phyloP scores from a whole-genome alignment of 1,140 invertebrate species.

The Lasioglossum albipes region DNA sequence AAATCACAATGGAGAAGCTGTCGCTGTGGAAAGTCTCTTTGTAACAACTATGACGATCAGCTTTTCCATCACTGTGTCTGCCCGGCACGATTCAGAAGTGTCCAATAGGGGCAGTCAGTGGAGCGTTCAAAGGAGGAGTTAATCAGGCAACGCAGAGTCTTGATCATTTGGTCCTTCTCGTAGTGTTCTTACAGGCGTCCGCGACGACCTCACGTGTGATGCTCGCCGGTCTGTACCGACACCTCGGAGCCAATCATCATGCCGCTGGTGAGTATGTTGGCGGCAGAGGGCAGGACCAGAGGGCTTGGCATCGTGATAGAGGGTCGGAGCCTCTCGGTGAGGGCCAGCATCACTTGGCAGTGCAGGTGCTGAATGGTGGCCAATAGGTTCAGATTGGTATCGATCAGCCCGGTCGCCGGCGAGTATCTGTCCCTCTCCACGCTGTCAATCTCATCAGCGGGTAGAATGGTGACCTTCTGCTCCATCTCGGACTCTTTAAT shows the following conservation, averaged over 20 bases:
- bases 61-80: neutral
- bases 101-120: neutral
- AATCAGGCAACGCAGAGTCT: neutral
- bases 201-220: conserved; percentile 52
- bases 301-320: conserved; percentile 65
- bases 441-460: conserved; percentile 51
- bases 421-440: conserved; percentile 64
- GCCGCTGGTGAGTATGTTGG: conserved; percentile 49
- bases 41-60: neutral
- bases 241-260: conserved; percentile 64
- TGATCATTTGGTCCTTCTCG: neutral
- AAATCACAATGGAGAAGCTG: neutral
- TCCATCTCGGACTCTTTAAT: conserved; percentile 49
- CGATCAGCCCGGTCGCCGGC: conserved; percentile 75
- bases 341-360: conserved; percentile 78
- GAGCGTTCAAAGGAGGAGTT: neutral
- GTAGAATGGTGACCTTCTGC: conserved; percentile 4
- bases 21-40: neutral
- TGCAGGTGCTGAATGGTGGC: conserved; percentile 78
- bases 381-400: conserved; percentile 77
- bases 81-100: neutral
- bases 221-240: conserved; percentile 62
- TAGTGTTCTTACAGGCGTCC: neutral
- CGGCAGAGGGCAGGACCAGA: conserved; percentile 63
- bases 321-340: conserved; percentile 76